These are phyloP conservation scores for Eleginops maclovinus DNA, from an alignment of 2,113 vertebrate species.

Conservation along the genomic window DNA sequence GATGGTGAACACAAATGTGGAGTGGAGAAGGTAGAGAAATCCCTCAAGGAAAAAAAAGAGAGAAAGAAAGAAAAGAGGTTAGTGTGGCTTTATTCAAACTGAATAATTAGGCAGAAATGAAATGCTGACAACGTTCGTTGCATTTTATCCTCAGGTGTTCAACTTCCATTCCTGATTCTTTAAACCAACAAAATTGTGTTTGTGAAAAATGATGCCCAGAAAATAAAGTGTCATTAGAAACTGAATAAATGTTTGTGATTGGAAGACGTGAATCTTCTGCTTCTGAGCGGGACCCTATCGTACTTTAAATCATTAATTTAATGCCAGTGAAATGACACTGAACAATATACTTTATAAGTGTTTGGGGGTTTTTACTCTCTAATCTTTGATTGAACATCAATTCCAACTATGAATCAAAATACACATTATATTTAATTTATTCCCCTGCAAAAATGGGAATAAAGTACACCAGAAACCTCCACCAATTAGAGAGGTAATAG, in stretches of 20 bases:
- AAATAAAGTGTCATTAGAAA: not conserved
- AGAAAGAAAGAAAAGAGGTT: conserved; percentile 49
- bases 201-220: not conserved
- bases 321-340: not conserved
- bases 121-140: not conserved
- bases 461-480: no score
- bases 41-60: conserved; percentile 10
- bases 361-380: not conserved
- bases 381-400: not conserved
- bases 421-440: no score
- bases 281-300: not conserved
- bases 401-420: not conserved
- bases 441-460: no score
- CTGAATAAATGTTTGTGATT: not conserved
- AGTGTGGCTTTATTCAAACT: conserved; percentile 54
- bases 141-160: not conserved
- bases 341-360: not conserved
- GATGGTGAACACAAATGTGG: conserved; percentile 33
- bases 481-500: no score
- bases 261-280: not conserved
- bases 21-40: conserved; percentile 2
- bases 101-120: conserved; percentile 44
- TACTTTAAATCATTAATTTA: not conserved
- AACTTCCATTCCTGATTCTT: not conserved
- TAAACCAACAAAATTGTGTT: not conserved